These are phyloP conservation scores for Decapterus maruadsi DNA, from an alignment of 2,797 vertebrate species.

Conservation along the genomic window DNA sequence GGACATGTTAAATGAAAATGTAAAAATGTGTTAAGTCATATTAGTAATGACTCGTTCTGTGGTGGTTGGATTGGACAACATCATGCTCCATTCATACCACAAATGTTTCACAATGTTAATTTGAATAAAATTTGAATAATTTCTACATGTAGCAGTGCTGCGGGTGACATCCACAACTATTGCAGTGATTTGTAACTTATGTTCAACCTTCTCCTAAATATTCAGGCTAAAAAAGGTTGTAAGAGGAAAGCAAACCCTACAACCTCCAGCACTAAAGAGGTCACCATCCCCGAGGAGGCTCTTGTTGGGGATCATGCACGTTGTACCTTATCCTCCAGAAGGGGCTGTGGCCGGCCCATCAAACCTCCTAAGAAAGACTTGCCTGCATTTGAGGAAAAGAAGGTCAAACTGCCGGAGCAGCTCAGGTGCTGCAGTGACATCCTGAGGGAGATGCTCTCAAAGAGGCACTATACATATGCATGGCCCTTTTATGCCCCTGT, in stretches of 20 bases:
- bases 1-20: too few species aligned
- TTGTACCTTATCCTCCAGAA: slow-evolving; percentile 65
- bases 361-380: slow-evolving; percentile 84
- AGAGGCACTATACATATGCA: slow-evolving; percentile 89
- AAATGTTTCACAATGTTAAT: background rate
- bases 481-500: slow-evolving; percentile 93
- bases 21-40: background rate
- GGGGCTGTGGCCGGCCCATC: slow-evolving; percentile 80
- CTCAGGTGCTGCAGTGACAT: slow-evolving; percentile 88
- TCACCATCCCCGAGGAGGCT: slow-evolving; percentile 73
- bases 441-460: slow-evolving; percentile 92
- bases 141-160: background rate
- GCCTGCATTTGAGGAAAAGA: slow-evolving; percentile 75
- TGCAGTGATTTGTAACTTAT: background rate
- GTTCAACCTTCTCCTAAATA: background rate
- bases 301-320: slow-evolving; percentile 62
- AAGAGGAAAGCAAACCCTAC: slow-evolving; percentile 91
- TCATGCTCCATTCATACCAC: background rate
- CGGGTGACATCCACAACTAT: background rate
- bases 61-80: background rate
- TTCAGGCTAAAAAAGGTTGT: slow-evolving; percentile 87
- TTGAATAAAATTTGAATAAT: slow-evolving; percentile 3
- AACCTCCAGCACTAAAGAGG: slow-evolving; percentile 75
- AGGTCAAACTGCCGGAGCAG: slow-evolving; percentile 80
- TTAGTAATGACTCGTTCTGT: background rate